Evolutionary conservation across 2,888 invertebrate genomes (phyloP).

Genomic region (Erebia palarica): DNA sequence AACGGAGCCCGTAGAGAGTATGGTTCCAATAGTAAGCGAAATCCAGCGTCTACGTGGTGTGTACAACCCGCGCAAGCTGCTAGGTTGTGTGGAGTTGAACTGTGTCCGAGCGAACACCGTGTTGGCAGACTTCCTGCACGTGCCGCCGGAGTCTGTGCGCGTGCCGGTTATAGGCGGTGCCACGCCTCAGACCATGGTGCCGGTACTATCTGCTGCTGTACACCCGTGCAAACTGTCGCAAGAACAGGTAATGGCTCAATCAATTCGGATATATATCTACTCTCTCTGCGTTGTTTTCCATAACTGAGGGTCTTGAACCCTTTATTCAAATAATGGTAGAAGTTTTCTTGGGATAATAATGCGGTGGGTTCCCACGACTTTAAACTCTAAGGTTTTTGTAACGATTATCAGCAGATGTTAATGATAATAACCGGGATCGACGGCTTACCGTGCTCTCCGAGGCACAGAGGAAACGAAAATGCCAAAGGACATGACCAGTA

Average conservation of each 20-base stretch:
- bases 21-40: constrained; percentile 87
- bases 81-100: constrained; percentile 88
- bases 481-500: too few relatives aligned
- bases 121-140: constrained; percentile 84
- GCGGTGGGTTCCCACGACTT: too few relatives aligned
- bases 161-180: constrained; percentile 88
- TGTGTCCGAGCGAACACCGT: constrained; percentile 87
- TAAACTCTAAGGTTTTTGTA: too few relatives aligned
- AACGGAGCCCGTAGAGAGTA: constrained; percentile 85
- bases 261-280: background rate
- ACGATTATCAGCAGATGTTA: too few relatives aligned
- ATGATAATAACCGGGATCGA: too few relatives aligned
- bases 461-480: too few relatives aligned
- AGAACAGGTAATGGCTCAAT: constrained; percentile 60
- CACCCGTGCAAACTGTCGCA: constrained; percentile 79
- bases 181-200: constrained; percentile 87
- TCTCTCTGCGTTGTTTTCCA: too few relatives aligned
- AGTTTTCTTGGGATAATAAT: too few relatives aligned
- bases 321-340: too few relatives aligned
- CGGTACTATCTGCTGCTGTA: constrained; percentile 84
- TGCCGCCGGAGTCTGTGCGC: constrained; percentile 83
- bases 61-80: constrained; percentile 67
- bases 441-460: too few relatives aligned
- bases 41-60: constrained; percentile 81
- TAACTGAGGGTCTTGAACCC: too few relatives aligned